Base-by-base conservation (phyloP, 2,113 vertebrate genomes). In the Tretioscincus oriximinensis region DNA sequence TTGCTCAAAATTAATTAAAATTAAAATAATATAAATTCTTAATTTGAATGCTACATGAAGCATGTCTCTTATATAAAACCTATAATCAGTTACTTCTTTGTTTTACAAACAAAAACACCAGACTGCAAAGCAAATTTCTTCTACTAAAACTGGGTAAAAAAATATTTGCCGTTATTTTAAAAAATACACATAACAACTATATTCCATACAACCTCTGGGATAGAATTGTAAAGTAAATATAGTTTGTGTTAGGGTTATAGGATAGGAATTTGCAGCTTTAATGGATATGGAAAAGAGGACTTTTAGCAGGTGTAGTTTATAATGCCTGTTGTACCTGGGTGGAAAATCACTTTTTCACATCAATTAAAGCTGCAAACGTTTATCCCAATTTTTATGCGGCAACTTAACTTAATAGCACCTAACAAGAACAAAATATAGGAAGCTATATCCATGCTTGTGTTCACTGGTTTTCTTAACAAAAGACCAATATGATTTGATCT, bases 391-490 rank as follows among this genome's bases (percentile, higher is more conserved):
- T n/a, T n/a, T n/a, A 54, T 3, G 11, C 51, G 10, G n/a, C n/a
- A 54, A 54, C 2, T 14, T 54, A 3, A 54, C 51, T 54, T 54
- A 54, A 54, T 54, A 3, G 51, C 10, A 7, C 12, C 51, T 6
- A 49, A 49, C 12, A 54, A 54, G 51, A 54, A 54, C 7, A 54
- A 54, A 14, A 54, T 54, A 54, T 14, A 54, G 51, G 83, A 86
- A 65, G 77, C 11, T 73, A 49, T 14, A 84, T 29, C 31, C 3
- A 26, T 82, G 45, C 73, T 88, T 88, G 65, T 64, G 85, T 24
- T 88, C 84, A 67, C 91, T 80, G 89, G 88, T 88, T 90, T 76
- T 76, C 1, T 81, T 88, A 80, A 54, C 54, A 84, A 93, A 93
- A n/a, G 90, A 91, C 8, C 88, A 90, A 70, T 91, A 86, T 69